Evolutionary conservation across 2,113 vertebrate genomes (phyloP).

Genomic region (Paraplagusia blochii): DNA sequence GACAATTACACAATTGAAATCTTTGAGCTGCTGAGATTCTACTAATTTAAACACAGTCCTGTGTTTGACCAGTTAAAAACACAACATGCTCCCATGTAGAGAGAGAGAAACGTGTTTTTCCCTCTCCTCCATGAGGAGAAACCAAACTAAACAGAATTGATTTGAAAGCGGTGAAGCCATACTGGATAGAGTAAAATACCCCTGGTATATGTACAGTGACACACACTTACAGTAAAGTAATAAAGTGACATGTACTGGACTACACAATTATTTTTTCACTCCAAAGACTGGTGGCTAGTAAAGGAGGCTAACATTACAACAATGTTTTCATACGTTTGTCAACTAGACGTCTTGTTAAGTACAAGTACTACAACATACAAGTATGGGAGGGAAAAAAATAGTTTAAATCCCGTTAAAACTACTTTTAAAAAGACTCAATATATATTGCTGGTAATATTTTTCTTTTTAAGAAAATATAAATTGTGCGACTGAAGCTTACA

Average conservation of each 20-base stretch:
- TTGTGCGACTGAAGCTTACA: slow-evolving; percentile 79
- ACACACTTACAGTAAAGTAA: slow-evolving; percentile 65
- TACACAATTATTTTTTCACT: slow-evolving; percentile 64
- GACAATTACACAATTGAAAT: slow-evolving; percentile 74
- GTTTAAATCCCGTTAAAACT: slow-evolving; percentile 85
- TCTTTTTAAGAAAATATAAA: slow-evolving; percentile 78
- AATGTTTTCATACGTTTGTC: slow-evolving; percentile 51
- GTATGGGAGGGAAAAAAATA: slow-evolving; percentile 76
- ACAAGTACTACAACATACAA: slow-evolving; percentile 76
- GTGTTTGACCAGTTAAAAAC: slow-evolving; percentile 38
- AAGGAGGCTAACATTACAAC: slow-evolving; percentile 65
- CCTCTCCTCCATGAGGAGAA: slow-evolving; percentile 23
- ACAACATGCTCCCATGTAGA: slow-evolving; percentile 38
- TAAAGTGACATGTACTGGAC: slow-evolving; percentile 71
- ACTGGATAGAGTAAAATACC: slow-evolving; percentile 32
- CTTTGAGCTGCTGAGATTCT: slow-evolving; percentile 59
- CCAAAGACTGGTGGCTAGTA: slow-evolving; percentile 56
- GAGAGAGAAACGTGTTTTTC: slow-evolving; percentile 8
- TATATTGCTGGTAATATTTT: slow-evolving; percentile 77
- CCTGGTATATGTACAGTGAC: slow-evolving; percentile 67
- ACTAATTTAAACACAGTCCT: slow-evolving; percentile 41
- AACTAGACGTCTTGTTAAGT: slow-evolving; percentile 65
- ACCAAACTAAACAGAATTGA: slow-evolving; percentile 10
- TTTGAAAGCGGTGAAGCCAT: slow-evolving; percentile 27
- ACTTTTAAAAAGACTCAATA: slow-evolving; percentile 86